Conservation (phyloP, 2,888 invertebrate species). For the Tyria jacobaeae region DNA sequence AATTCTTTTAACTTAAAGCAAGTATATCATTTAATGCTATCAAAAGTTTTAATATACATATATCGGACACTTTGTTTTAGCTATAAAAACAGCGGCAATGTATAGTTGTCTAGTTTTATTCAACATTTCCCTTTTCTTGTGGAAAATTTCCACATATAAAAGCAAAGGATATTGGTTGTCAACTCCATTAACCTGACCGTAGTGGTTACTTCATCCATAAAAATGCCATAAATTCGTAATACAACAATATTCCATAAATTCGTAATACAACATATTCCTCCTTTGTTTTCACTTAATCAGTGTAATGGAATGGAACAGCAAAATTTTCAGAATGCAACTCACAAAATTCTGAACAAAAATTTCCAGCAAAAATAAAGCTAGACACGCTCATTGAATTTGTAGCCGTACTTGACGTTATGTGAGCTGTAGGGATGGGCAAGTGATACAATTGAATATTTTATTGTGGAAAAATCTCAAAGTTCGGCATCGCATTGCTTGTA, state of each 20-base stretch:
- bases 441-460: slow-evolving; percentile 9
- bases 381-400: slow-evolving; percentile 32
- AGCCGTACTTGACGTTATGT: slow-evolving; percentile 18
- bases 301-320: slow-evolving; percentile 13
- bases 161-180: neutral
- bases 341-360: slow-evolving; percentile 28
- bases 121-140: neutral
- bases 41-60: too few relatives aligned
- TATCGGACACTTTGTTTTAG: too few relatives aligned
- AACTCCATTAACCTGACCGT: neutral
- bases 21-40: too few relatives aligned
- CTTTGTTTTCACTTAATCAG: slow-evolving; percentile 15
- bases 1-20: too few relatives aligned
- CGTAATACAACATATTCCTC: slow-evolving; percentile 9
- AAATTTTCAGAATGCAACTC: slow-evolving; percentile 19
- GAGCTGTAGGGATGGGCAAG: slow-evolving; percentile 23
- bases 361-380: slow-evolving; percentile 26
- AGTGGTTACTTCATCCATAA: neutral
- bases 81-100: too few relatives aligned
- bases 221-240: slow-evolving; percentile 16
- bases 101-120: too few relatives aligned
- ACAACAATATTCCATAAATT: slow-evolving; percentile 14
- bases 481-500: neutral
- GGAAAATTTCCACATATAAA: neutral
- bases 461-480: neutral